Evolutionary conservation across 1,140 invertebrate species (phyloP).

Genomic region (Papilio polytes): DNA sequence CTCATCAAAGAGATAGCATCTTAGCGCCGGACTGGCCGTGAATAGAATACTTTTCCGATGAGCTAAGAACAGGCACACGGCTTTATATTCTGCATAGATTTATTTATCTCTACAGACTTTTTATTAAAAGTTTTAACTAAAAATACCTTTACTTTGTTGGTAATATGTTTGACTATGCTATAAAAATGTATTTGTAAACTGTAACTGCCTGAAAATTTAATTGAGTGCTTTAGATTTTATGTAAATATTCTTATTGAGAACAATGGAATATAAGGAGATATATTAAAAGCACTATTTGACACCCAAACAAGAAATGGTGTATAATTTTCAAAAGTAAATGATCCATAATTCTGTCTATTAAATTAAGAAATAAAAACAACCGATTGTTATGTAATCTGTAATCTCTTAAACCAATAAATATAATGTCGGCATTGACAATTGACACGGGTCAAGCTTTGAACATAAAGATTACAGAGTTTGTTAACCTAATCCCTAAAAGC

Average conservation of each 20-base stretch:
- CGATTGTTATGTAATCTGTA: conserved; percentile 3
- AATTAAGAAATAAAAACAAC: conserved; percentile 4
- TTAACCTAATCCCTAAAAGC: conserved; percentile 41
- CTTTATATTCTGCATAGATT: background rate
- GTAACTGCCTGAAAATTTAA: no score
- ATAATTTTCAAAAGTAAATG: background rate
- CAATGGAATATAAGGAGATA: background rate
- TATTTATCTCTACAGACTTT: background rate
- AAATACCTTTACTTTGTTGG: no score
- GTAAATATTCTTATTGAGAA: no score
- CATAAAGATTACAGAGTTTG: conserved; percentile 38
- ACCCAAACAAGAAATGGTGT: background rate
- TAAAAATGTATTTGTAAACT: no score
- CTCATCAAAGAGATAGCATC: conserved; percentile 31
- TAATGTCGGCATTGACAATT: conserved; percentile 34
- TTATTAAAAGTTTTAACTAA: background rate
- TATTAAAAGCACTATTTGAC: background rate
- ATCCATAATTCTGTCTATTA: background rate
- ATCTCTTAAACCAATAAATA: conserved; percentile 37
- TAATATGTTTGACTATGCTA: no score
- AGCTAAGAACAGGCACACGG: background rate
- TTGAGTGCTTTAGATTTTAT: no score
- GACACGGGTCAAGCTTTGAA: conserved; percentile 30
- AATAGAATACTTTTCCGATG: conserved; percentile 13
- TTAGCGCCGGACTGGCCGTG: conserved; percentile 25